A percentile compares a stretch with the other conserved stretches of the same genome.
Conservation (phyloP, 2,797 vertebrate genomes). For the Chelidonichthys spinosus region DNA sequence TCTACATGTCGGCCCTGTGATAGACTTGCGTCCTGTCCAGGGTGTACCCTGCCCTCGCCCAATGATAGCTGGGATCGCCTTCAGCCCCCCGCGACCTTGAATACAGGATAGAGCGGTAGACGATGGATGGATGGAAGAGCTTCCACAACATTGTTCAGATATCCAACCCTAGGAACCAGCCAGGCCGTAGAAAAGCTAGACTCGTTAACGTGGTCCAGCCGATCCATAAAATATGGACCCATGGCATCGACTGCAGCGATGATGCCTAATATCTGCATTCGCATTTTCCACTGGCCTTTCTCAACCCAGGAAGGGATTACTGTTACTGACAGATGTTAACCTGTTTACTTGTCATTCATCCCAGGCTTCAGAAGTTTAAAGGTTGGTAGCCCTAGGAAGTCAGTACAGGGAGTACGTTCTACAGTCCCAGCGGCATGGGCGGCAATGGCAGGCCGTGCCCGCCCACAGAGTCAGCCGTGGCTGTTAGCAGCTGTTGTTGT, state of each 20-base stretch:
- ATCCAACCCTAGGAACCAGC: not conserved
- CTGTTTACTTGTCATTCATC: constrained; percentile 47
- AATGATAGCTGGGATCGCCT: too few species aligned
- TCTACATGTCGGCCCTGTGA: too few species aligned
- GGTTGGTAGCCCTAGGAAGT: constrained; percentile 47
- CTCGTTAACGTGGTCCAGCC: not conserved
- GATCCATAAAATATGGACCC: constrained; percentile 7
- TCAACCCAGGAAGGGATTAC: constrained; percentile 45
- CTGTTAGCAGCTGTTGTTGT: too few species aligned
- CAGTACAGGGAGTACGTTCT: constrained; percentile 31
- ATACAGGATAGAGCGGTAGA: too few species aligned
- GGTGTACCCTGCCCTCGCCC: too few species aligned
- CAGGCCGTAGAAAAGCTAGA: not conserved
- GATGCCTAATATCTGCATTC: constrained; percentile 41
- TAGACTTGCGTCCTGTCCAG: too few species aligned
- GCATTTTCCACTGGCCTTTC: constrained; percentile 62
- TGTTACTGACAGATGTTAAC: constrained; percentile 54
- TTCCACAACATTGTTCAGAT: not conserved
- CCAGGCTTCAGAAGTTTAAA: constrained; percentile 48
- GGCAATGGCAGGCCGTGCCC: too few species aligned
- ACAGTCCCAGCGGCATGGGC: too few species aligned
- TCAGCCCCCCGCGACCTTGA: too few species aligned
- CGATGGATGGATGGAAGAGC: too few species aligned
- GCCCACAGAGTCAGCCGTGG: too few species aligned
- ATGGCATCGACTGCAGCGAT: constrained; percentile 13